Percentiles rank a stretch among this genome's conserved stretches.
Conservation (phyloP, 2,888 invertebrate genomes). For the Drosophila setosimentum region DNA sequence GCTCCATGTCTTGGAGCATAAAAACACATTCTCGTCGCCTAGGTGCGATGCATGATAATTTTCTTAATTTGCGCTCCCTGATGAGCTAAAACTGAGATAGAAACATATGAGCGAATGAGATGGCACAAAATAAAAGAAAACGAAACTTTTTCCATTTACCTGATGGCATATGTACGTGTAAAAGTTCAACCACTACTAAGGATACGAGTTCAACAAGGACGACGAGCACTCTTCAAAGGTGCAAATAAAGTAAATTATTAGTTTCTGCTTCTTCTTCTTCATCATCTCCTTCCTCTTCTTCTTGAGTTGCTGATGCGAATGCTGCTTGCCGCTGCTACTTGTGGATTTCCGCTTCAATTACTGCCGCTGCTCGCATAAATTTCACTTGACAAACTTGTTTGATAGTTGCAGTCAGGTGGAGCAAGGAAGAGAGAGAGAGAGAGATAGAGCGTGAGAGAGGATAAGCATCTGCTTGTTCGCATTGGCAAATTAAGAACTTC, state of each 20-base stretch:
- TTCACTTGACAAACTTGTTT: slow-evolving; percentile 76
- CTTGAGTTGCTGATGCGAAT: slow-evolving; percentile 14
- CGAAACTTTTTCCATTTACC: slow-evolving; percentile 76
- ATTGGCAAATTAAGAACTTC: slow-evolving; percentile 72
- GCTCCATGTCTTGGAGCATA: slow-evolving; percentile 5
- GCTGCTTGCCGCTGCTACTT: slow-evolving; percentile 50
- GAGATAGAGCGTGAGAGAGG: neutral
- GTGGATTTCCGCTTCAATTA: slow-evolving; percentile 81
- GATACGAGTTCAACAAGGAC: slow-evolving; percentile 27
- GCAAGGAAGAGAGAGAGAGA: neutral
- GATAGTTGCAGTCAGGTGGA: slow-evolving; percentile 45
- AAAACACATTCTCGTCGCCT: slow-evolving; percentile 53
- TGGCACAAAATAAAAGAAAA: neutral
- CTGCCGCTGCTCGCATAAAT: slow-evolving; percentile 72
- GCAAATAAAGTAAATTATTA: slow-evolving; percentile 81
- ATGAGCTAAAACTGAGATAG: slow-evolving; percentile 56
- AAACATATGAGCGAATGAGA: neutral
- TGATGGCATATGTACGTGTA: slow-evolving; percentile 77
- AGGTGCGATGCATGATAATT: slow-evolving; percentile 79
- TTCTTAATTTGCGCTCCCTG: slow-evolving; percentile 76
- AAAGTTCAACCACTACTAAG: slow-evolving; percentile 68
- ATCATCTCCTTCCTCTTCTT: slow-evolving; percentile 33
- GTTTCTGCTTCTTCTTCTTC: slow-evolving; percentile 54
- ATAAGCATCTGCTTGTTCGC: slow-evolving; percentile 38
- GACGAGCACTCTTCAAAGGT: slow-evolving; percentile 71